Evolutionary conservation across 2,797 vertebrate species (phyloP), one percentile per base, ranked within the genome.

Genomic region (Echiichthys vipera): DNA sequence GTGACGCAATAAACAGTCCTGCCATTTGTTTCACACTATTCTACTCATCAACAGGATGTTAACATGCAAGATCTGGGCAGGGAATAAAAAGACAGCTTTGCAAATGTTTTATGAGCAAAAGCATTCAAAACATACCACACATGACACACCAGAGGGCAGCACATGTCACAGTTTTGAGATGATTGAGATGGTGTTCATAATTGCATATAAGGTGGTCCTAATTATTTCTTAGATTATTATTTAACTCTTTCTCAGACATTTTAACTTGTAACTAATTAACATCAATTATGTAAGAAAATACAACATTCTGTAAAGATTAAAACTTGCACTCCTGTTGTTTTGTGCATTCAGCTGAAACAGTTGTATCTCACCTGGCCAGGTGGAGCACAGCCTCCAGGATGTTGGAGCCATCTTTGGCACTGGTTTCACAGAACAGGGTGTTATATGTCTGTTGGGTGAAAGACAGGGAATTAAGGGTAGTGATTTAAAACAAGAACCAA

Each of bases 311-410:
- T 20, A 5, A 15, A 2, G 2, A 46, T 55, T 25, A 53, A 32
- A 57, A 36, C 3, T 0, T 20, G 4, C 0, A n/a, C 4, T 30
- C 13, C 1, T 40, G 30, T 6, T 46, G 9, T 15, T 50, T 32
- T 59, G n/a, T 12, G 27, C 18, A 45, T 24, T 53, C 13, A 32
- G 11, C 9, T 7, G 37, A 53, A 37, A 7, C 3, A 42, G 49
- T 22, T 20, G n/a, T 15, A 12, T 78, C 90, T 90, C 94, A 99
- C 98, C 96, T 94, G 85, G 98, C 97, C 84, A 99, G 95, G 87
- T 99, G 98, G 78, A 99, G 96, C 84, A 98, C 96, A 5, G 97
- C 97, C 88, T 99, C 97, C 45, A 99, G 92, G 65, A 98, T 86
- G 76, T 99, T 98, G 45, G 96, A 96, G 11, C 97, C 97, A 0